Percentiles rank a stretch among this genome's conserved stretches.
Evolutionary conservation across 2,888 invertebrate species (phyloP).

Genomic region (Zhuqinia jingwanae): DNA sequence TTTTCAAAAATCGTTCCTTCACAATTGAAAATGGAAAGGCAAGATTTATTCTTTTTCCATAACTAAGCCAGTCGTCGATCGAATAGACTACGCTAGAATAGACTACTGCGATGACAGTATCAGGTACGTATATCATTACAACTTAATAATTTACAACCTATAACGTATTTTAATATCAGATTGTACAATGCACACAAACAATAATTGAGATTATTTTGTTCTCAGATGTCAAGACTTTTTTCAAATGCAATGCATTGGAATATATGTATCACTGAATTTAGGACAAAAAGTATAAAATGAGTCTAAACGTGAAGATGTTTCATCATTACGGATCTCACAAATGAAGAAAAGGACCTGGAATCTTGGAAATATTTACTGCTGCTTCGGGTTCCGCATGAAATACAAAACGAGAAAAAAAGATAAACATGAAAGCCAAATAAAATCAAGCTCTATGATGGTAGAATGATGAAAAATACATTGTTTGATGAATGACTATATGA

Average conservation of each 20-base stretch:
- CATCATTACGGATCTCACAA: background rate
- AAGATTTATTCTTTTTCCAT: slow-evolving; percentile 46
- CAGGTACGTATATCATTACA: background rate
- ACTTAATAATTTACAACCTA: background rate
- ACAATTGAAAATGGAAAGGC: slow-evolving; percentile 60
- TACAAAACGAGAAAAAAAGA: slow-evolving; percentile 58
- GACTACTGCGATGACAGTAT: slow-evolving; percentile 7
- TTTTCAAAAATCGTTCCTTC: slow-evolving; percentile 56
- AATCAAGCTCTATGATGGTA: slow-evolving; percentile 50
- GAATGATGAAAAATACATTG: slow-evolving; percentile 56
- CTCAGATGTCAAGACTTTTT: no score
- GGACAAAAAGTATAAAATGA: no score
- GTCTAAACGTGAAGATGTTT: background rate
- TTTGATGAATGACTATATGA: slow-evolving; percentile 25
- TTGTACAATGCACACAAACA: background rate
- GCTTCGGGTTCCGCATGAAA: slow-evolving; percentile 63
- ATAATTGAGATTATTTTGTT: background rate
- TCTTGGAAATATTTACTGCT: slow-evolving; percentile 44
- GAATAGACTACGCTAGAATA: background rate
- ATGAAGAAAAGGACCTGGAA: slow-evolving; percentile 33
- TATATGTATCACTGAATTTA: no score
- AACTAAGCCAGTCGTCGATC: slow-evolving; percentile 8
- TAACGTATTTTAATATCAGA: background rate
- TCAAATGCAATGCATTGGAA: background rate
- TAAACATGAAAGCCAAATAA: slow-evolving; percentile 43